Base-by-base conservation (phyloP, 2,797 vertebrate species). In the Naso thynnoides region DNA sequence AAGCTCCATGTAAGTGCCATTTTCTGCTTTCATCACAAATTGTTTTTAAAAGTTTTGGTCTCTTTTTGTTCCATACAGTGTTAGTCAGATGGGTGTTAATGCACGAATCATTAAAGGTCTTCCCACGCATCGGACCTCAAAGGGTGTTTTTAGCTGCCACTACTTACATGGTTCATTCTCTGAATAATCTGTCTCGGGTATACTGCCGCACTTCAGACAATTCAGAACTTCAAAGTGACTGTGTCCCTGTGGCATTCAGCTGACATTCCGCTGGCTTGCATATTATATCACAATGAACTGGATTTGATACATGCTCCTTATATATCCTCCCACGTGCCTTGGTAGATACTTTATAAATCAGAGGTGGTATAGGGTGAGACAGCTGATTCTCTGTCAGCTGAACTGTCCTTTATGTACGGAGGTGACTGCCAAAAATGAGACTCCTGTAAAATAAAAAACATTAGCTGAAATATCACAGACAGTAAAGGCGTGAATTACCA, bases 181-280 rank as follows among this genome's bases (percentile, higher is more conserved):
- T 58, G 16, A 70, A 75, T 59, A 53, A 31, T 62, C 26, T 63
- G 52, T 65, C 55, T 21, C 19, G 24, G 14, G 8, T 47, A 18
- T 16, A 27, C 54, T 24, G 23, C 13, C 47, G 29, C 14, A 47
- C 50, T 48, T 64, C 67, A 54, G 23, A 61, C 57, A 69, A 29
- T 60, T 24, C 61, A 62, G 60, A 52, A 59, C 75, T 76, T 81
- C 62, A 79, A 81, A 82, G 70, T 54, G 69, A 55, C 27, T 36
- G 16, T n/a, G 52, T 71, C 64, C 67, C 38, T 1, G 0, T 53
- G 42, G 36, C 49, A 56, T 78, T 78, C 18, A 48, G 50, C 15
- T 78, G 64, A 73, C 38, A 53, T 75, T 65, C 72, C 69, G 72
- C 75, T 73, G 27, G 39, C 53, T 44, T 67, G 61, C 56, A 78